A percentile compares a stretch with the other conserved stretches of the same genome.
Evolutionary conservation across 2,888 invertebrate species (phyloP).

Genomic region (Leucophenga maculata): DNA sequence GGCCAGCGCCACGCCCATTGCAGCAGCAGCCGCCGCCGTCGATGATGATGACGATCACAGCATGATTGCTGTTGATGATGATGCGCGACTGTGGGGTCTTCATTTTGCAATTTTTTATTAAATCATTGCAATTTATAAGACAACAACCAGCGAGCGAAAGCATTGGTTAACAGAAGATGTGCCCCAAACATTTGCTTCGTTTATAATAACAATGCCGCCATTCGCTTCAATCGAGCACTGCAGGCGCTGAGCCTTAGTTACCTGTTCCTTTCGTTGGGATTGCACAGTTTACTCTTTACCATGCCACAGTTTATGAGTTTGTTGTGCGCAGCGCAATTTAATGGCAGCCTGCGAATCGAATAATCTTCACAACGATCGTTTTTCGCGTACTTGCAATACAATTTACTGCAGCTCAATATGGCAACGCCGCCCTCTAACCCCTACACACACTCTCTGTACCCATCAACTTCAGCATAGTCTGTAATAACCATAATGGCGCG

Average conservation of each 20-base stretch:
- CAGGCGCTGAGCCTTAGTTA: too few relatives aligned
- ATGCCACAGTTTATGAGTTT: constrained; percentile 48
- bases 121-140: constrained; percentile 64
- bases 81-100: constrained; percentile 51
- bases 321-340: constrained; percentile 40
- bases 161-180: constrained; percentile 5
- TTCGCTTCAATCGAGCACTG: constrained; percentile 21
- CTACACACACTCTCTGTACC: constrained; percentile 47
- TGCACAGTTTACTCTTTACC: too few relatives aligned
- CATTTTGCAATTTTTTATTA: constrained; percentile 57
- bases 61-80: constrained; percentile 18
- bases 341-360: constrained; percentile 31
- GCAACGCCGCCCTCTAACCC: constrained; percentile 4
- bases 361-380: constrained; percentile 60
- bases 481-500: constrained; percentile 69
- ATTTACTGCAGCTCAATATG: constrained; percentile 55
- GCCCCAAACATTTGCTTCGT: constrained; percentile 30
- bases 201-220: constrained; percentile 61
- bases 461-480: constrained; percentile 24
- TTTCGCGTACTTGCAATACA: constrained; percentile 57
- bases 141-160: constrained; percentile 26
- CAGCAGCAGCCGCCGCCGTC: background rate
- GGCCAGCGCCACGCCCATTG: constrained; percentile 54
- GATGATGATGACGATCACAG: constrained; percentile 19
- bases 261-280: too few relatives aligned